Evolutionary conservation across 2,888 invertebrate species (phyloP).

Genomic region (Teleiodes luculella): DNA sequence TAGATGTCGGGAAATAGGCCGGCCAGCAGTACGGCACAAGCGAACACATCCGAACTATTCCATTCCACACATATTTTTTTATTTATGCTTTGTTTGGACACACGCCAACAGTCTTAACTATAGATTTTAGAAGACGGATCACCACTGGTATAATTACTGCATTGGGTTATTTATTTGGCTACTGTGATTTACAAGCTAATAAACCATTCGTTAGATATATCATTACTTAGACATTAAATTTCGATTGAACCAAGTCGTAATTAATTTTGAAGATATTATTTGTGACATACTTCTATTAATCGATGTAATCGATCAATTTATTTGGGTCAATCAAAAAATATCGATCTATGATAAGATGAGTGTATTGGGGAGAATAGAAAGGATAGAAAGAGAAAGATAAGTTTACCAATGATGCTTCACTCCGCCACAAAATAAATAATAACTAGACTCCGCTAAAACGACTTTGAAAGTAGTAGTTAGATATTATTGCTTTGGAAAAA

Average conservation of each 20-base stretch:
- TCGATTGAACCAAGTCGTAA: neutral
- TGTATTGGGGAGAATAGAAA: no score
- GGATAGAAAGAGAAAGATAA: no score
- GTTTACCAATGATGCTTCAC: no score
- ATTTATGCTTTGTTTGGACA: slow-evolving; percentile 36
- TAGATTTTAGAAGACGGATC: slow-evolving; percentile 47
- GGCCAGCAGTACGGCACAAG: slow-evolving; percentile 5
- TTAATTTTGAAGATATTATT: no score
- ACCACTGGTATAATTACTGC: slow-evolving; percentile 40
- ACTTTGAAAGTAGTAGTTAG: no score
- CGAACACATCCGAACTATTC: slow-evolving; percentile 17
- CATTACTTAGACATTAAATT: neutral
- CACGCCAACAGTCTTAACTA: slow-evolving; percentile 46
- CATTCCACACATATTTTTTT: slow-evolving; percentile 37
- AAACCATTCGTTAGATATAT: slow-evolving; percentile 5
- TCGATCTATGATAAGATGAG: no score
- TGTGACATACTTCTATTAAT: no score
- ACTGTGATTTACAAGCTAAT: slow-evolving; percentile 20
- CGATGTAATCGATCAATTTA: no score
- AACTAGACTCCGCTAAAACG: no score
- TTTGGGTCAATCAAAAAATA: no score
- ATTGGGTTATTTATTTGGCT: slow-evolving; percentile 22
- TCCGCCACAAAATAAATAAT: no score
- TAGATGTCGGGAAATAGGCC: slow-evolving; percentile 18
- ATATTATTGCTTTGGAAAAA: no score